A percentile compares a stretch with the other conserved stretches of the same genome.
Conservation (phyloP, 2,888 invertebrate genomes). For the Hesperia comma region DNA sequence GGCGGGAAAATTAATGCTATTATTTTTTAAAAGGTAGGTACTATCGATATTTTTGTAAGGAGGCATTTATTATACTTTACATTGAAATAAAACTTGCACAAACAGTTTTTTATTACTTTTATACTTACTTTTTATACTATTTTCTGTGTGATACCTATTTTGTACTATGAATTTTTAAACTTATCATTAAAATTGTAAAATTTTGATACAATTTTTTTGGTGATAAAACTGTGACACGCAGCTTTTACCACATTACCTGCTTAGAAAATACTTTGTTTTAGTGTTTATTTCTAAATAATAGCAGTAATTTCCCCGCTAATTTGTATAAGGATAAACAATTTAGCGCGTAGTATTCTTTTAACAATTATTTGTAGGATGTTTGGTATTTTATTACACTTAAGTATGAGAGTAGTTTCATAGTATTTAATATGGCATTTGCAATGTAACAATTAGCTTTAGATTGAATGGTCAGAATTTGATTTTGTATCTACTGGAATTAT, state of each 20-base stretch:
- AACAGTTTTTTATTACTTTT: too few species aligned
- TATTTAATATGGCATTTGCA: constrained; percentile 55
- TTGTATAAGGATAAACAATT: constrained; percentile 6
- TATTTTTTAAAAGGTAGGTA: background rate
- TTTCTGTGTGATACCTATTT: too few species aligned
- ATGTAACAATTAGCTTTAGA: constrained; percentile 39
- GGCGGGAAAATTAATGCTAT: constrained; percentile 11
- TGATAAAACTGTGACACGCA: too few species aligned
- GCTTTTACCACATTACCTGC: too few species aligned
- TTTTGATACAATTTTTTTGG: too few species aligned
- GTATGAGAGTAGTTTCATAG: constrained; percentile 38
- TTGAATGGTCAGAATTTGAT: constrained; percentile 27
- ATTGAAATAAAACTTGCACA: background rate
- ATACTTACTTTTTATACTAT: too few species aligned
- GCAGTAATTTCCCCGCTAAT: background rate
- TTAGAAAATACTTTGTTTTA: background rate
- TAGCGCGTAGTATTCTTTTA: constrained; percentile 4
- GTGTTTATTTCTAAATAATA: background rate
- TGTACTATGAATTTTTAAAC: too few species aligned
- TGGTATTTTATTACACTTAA: constrained; percentile 10
- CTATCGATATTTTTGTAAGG: background rate
- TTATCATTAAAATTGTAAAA: too few species aligned
- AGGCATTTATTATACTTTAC: background rate
- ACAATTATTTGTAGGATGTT: constrained; percentile 10
- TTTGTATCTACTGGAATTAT: background rate